Conservation (phyloP, 1,140 invertebrate genomes). For the Dryas iulia region DNA sequence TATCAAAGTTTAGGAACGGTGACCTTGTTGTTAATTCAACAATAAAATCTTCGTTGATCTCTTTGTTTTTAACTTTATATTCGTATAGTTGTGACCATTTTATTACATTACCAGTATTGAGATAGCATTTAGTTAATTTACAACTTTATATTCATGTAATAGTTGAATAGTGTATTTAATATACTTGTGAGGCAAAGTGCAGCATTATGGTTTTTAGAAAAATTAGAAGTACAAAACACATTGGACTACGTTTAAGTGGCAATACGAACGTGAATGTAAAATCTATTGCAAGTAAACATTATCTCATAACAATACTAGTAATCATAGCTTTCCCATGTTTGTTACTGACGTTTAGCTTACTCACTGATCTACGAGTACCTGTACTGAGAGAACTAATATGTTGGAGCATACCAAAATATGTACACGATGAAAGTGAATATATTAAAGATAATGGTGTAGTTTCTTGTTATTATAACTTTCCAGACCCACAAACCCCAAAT, state of each 20-base stretch:
- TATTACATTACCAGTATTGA: not conserved
- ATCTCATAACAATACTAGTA: not conserved
- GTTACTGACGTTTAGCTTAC: not conserved
- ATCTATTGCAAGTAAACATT: not conserved
- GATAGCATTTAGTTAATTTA: not conserved
- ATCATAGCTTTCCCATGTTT: not conserved
- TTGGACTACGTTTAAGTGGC: not conserved
- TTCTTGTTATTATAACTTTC: constrained; percentile 85
- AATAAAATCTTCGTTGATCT: not conserved
- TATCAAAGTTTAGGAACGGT: not conserved
- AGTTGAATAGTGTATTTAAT: not conserved
- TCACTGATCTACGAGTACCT: not conserved
- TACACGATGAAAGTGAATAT: not conserved
- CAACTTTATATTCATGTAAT: not conserved
- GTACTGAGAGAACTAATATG: not conserved
- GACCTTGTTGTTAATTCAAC: not conserved
- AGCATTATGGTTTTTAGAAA: constrained; percentile 13
- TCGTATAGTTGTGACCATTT: not conserved
- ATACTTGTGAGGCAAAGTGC: not conserved
- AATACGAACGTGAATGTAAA: not conserved
- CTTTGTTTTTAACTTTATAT: not conserved
- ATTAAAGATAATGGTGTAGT: constrained; percentile 40
- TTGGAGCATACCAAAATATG: not conserved
- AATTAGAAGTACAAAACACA: not conserved
- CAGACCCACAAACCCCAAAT: constrained; percentile 36